Percentiles rank a stretch among this genome's conserved stretches.
phyloP scores from a whole-genome alignment of 2,797 vertebrate species.

The Centroberyx gerrardi region DNA sequence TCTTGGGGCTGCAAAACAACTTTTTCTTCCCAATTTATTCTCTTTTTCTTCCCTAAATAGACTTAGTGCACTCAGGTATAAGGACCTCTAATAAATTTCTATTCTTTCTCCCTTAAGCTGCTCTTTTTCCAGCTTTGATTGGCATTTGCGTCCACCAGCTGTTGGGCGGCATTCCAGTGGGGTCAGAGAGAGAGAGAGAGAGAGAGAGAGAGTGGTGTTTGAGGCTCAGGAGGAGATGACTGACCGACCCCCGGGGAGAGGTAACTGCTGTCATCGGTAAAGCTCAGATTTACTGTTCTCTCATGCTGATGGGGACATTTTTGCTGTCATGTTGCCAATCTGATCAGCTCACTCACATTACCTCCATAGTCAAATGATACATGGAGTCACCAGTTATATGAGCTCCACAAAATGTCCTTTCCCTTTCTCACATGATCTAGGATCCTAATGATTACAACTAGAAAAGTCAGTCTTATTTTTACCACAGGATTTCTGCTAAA shows the following conservation, averaged over 20 bases:
- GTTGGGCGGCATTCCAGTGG: conserved; percentile 73
- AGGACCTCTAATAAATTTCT: conserved; percentile 18
- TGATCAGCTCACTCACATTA: conserved; percentile 9
- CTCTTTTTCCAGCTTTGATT: conserved; percentile 51
- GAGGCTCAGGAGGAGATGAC: conserved; percentile 58
- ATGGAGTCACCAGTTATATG: neutral
- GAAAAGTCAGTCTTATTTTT: neutral
- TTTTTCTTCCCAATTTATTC: neutral
- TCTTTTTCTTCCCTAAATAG: neutral
- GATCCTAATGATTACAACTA: neutral
- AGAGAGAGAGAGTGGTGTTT: conserved; percentile 17
- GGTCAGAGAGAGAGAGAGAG: conserved; percentile 50
- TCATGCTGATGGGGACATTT: conserved; percentile 47
- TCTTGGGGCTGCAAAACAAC: conserved; percentile 3
- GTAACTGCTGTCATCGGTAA: conserved; percentile 59
- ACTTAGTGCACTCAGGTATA: conserved; percentile 12
- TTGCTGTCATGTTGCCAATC: conserved; percentile 10
- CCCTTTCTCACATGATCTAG: neutral
- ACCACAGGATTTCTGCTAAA: no score
- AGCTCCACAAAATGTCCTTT: neutral
- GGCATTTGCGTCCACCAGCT: conserved; percentile 66
- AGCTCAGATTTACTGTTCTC: conserved; percentile 62
- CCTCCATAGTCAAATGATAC: conserved; percentile 40
- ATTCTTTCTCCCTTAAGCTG: conserved; percentile 33
- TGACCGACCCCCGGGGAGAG: conserved; percentile 37